Evolutionary conservation across 2,888 invertebrate species (phyloP).

Genomic region (Pyrochroa serraticornis): DNA sequence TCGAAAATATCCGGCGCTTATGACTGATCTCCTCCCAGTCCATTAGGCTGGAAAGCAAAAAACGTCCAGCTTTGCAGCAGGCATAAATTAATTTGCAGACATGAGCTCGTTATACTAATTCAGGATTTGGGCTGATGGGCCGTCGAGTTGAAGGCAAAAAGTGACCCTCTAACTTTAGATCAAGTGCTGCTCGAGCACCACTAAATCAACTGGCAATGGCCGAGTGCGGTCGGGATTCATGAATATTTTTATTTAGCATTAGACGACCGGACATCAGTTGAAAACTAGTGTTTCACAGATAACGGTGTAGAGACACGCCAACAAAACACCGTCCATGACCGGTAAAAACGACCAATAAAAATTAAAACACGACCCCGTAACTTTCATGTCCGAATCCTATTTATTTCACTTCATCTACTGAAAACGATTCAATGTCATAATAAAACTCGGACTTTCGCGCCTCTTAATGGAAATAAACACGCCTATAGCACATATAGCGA

Average conservation of each 20-base stretch:
- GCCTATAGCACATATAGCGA: too few species aligned
- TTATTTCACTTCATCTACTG: neutral
- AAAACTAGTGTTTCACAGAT: constrained; percentile 16
- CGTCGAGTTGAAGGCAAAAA: neutral
- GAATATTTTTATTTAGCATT: constrained; percentile 20
- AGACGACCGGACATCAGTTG: constrained; percentile 7
- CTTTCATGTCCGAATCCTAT: constrained; percentile 5
- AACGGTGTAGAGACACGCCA: constrained; percentile 13
- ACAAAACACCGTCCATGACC: constrained; percentile 4
- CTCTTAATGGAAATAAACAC: neutral
- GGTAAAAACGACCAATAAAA: constrained; percentile 9
- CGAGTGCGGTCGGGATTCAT: constrained; percentile 10
- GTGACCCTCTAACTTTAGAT: neutral
- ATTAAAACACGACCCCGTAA: constrained; percentile 11
- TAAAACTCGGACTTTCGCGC: constrained; percentile 1
- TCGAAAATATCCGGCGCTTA: too few species aligned
- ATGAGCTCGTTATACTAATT: too few species aligned
- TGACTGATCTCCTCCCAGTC: too few species aligned
- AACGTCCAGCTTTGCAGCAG: too few species aligned
- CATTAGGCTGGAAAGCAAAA: too few species aligned
- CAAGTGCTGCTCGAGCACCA: neutral
- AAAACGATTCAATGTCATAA: neutral
- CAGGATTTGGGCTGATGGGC: too few species aligned
- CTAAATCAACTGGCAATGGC: constrained; percentile 11
- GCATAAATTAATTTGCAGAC: too few species aligned